phyloP scores from a whole-genome alignment of 2,797 vertebrate genomes.

The Streptopelia turtur region DNA sequence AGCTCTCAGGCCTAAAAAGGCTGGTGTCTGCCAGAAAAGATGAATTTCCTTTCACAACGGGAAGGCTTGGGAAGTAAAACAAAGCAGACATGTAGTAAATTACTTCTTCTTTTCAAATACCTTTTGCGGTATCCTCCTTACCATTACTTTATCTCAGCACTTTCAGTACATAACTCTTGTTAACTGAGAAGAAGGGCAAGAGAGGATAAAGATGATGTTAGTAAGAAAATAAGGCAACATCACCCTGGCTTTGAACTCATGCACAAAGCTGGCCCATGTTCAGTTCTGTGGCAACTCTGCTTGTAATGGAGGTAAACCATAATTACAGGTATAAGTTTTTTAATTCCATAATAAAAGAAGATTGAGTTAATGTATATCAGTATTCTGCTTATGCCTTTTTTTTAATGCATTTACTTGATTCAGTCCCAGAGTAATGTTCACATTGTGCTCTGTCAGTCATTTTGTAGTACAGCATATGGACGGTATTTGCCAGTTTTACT shows the following conservation, averaged over 20 bases:
- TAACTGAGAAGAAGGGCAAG: constrained; percentile 74
- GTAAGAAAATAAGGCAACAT: constrained; percentile 60
- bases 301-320: constrained; percentile 56
- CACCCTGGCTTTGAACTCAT: constrained; percentile 48
- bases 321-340: constrained; percentile 64
- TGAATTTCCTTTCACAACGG: constrained; percentile 76
- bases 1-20: constrained; percentile 64
- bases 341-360: constrained; percentile 62
- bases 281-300: constrained; percentile 59
- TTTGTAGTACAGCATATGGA: not conserved
- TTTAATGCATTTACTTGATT: not conserved
- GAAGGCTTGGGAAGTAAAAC: constrained; percentile 79
- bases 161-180: constrained; percentile 73
- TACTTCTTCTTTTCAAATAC: constrained; percentile 75
- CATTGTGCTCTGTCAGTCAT: constrained; percentile 14
- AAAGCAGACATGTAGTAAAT: constrained; percentile 79
- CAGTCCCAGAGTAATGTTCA: not conserved
- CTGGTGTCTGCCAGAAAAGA: constrained; percentile 75
- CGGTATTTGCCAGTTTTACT: not conserved
- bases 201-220: constrained; percentile 78
- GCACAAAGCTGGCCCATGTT: constrained; percentile 45
- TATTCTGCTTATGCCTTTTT: not conserved
- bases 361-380: constrained; percentile 39
- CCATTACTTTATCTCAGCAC: constrained; percentile 81
- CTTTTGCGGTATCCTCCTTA: constrained; percentile 74